Evolutionary conservation across 2,113 vertebrate genomes (phyloP), one percentile per base, ranked within the genome.

Genomic region (Nesospiza acunhae): DNA sequence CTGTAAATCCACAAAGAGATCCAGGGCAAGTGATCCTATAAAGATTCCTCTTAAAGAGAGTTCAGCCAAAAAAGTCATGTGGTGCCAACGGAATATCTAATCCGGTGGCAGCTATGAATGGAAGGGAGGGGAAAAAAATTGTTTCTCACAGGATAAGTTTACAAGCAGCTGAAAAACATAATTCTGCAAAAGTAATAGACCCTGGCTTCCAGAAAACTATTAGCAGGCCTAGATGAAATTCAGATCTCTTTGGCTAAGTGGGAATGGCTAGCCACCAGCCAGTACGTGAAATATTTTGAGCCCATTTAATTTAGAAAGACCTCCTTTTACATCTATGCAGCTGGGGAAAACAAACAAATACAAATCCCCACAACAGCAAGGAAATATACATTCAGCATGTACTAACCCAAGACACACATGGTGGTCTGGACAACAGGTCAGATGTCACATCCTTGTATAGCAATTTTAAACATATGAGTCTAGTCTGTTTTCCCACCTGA

Each of bases 51-150:
- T n/a, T 62, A 20, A 67, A 82, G 2, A 59, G 11, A 73, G 8
- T 41, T 60, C 84, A 84, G 21, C 8, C 22, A 69, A 73, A 73
- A 55, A 21, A 76, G 39, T 56, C 9, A 50, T 3, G 5, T 24
- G 20, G 17, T 55, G 8, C 35, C 28, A 50, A 26, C 2, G 9
- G 41, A 77, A 63, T 31, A 84, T 22, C 27, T 60, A 39, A 69
- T 77, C 31, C 5, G 4, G 14, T 18, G 22, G 44, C 46, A 14
- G 30, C 35, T 63, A 39, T 19, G n/a, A 78, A 77, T 14, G 13
- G 9, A 19, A 15, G 8, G 0, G 4, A 12, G 1, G 5, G 2
- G 7, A 44, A 26, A 31, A 19, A 14, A 53, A 13, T 17, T 21
- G 10, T 16, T 84, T 67, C 42, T n/a, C 68, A n/a, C 13, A 72